A percentile compares a stretch with the other conserved stretches of the same genome.
These are phyloP conservation scores for Drosophila niveifrons DNA, from an alignment of 2,888 invertebrate genomes.

Conservation along the genomic window DNA sequence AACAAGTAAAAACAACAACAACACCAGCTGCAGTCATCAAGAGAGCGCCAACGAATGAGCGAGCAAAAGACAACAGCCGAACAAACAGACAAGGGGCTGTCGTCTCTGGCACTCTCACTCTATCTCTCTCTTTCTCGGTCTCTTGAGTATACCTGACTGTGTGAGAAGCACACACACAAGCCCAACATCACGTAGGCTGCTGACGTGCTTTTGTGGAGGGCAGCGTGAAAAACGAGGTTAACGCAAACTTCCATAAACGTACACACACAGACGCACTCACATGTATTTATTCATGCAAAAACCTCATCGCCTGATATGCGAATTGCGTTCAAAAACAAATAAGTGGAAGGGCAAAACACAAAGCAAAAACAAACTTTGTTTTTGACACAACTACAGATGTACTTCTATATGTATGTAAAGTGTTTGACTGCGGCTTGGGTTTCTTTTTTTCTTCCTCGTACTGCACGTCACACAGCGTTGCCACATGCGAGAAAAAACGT, in stretches of 20 bases:
- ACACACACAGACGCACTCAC: conserved; percentile 24
- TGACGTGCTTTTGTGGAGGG: conserved; percentile 58
- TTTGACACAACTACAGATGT: conserved; percentile 14
- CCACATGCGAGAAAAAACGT: conserved; percentile 61
- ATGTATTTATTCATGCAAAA: conserved; percentile 25
- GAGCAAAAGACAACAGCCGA: conserved; percentile 39
- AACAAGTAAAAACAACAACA: conserved; percentile 9
- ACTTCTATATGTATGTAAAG: neutral
- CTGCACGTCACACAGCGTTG: conserved; percentile 50
- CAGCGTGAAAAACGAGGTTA: conserved; percentile 64
- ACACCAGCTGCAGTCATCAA: conserved; percentile 23
- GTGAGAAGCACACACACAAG: conserved; percentile 44
- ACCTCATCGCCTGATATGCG: conserved; percentile 73
- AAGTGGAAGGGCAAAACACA: conserved; percentile 63
- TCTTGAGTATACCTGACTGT: conserved; percentile 31
- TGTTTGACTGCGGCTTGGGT: conserved; percentile 33
- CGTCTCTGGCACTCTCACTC: conserved; percentile 9
- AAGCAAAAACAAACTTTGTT: conserved; percentile 53
- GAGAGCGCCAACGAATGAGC: conserved; percentile 44
- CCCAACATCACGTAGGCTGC: conserved; percentile 76
- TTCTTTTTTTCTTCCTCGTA: conserved; percentile 38
- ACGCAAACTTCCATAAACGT: conserved; percentile 48
- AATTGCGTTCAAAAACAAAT: conserved; percentile 67
- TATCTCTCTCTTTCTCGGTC: conserved; percentile 7
- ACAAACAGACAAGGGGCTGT: conserved; percentile 36